Evolutionary conservation across 2,888 invertebrate genomes (phyloP).

Genomic region (Embidobia sp.): DNA sequence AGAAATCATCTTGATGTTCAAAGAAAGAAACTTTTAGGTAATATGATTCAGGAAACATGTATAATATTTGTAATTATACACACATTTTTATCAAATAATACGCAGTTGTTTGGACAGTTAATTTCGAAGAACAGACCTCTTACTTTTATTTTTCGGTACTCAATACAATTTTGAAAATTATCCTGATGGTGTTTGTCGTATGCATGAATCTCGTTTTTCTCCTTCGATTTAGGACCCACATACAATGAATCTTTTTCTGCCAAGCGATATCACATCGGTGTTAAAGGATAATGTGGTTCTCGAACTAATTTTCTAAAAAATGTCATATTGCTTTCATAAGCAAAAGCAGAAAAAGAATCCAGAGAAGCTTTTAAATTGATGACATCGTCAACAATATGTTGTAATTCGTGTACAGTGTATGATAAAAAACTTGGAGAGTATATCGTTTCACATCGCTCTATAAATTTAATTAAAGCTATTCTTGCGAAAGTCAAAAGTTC

Average conservation of each 20-base stretch:
- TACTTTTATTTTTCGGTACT: background rate
- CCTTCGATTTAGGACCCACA: background rate
- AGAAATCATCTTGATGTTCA: background rate
- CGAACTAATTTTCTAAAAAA: constrained; percentile 13
- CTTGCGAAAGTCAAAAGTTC: constrained; percentile 7
- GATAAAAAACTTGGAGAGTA: constrained; percentile 14
- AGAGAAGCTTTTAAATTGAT: constrained; percentile 16
- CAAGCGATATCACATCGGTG: background rate
- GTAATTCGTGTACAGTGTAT: constrained; percentile 37
- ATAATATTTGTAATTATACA: constrained; percentile 8
- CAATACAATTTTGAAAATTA: background rate
- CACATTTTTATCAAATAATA: background rate
- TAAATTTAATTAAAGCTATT: constrained; percentile 11
- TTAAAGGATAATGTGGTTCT: constrained; percentile 6
- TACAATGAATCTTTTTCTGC: background rate
- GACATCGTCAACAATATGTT: constrained; percentile 40
- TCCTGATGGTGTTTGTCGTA: background rate
- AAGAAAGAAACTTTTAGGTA: background rate
- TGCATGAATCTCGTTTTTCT: background rate
- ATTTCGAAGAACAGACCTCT: background rate
- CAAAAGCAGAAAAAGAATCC: constrained; percentile 35
- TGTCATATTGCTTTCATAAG: constrained; percentile 40
- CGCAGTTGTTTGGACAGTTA: background rate
- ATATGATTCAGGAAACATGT: background rate
- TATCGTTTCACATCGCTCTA: background rate